Conservation (phyloP, 92 coral and sea anemone species). For the Epizoanthus scotinus region DNA sequence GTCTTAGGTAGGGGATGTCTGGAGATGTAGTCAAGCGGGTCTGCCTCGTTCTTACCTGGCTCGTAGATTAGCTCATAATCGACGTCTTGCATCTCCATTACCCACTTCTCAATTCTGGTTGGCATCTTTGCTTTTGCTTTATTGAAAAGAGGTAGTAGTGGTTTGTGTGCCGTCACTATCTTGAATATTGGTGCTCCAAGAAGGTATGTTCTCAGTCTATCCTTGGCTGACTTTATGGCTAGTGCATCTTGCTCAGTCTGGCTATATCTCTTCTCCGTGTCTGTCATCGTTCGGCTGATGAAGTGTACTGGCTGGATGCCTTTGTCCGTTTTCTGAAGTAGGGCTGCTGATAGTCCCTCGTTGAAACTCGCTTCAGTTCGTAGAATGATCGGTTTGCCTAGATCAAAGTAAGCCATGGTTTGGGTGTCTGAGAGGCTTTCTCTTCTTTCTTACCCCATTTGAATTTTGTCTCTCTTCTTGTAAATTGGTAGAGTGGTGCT, state of each 20-base stretch:
- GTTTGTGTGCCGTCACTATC: conserved; percentile 8
- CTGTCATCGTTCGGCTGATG: conserved; percentile 51
- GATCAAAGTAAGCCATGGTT: conserved; percentile 50
- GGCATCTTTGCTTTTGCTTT: conserved; percentile 44
- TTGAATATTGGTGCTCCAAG: background rate
- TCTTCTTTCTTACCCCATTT: no score
- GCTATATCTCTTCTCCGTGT: conserved; percentile 35
- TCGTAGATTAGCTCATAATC: conserved; percentile 54
- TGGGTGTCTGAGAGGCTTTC: conserved; percentile 33
- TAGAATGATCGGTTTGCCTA: conserved; percentile 22
- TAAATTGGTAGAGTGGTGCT: conserved; percentile 23
- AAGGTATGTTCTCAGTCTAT: conserved; percentile 41
- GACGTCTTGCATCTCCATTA: conserved; percentile 52
- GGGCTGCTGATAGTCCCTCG: conserved; percentile 55
- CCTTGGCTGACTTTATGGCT: conserved; percentile 60
- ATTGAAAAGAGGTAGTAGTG: conserved; percentile 49
- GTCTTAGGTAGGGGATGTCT: conserved; percentile 36
- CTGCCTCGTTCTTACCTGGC: conserved; percentile 53
- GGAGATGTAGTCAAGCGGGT: conserved; percentile 52
- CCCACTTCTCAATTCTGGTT: conserved; percentile 41
- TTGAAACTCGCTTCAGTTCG: conserved; percentile 34
- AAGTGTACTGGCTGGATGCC: conserved; percentile 47
- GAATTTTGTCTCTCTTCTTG: no score
- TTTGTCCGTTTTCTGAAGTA: conserved; percentile 40
- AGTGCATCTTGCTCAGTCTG: conserved; percentile 39